Evolutionary conservation across 2,888 invertebrate species (phyloP).

Genomic region (Calliopum simillimum): DNA sequence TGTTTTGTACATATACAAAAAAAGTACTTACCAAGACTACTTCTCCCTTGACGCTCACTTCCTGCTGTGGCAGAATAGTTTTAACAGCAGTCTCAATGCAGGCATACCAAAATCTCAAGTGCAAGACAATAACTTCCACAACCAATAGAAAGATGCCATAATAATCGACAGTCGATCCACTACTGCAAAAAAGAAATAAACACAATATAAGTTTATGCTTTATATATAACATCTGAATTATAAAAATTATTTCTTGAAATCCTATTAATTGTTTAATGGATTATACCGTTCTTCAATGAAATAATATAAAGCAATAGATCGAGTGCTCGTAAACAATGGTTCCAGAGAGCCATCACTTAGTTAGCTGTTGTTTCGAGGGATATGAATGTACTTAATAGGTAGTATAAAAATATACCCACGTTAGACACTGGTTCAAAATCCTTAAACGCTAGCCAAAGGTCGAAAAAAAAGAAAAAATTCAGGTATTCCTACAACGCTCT

Average conservation of each 20-base stretch:
- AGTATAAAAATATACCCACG: too few relatives aligned
- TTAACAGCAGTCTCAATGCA: conserved; percentile 70
- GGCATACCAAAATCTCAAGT: conserved; percentile 54
- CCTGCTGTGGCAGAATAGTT: conserved; percentile 72
- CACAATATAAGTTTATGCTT: background rate
- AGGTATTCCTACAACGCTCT: too few relatives aligned
- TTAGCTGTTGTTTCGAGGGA: too few relatives aligned
- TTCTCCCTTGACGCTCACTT: conserved; percentile 77
- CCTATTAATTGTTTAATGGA: background rate
- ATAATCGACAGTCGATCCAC: conserved; percentile 40
- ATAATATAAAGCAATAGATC: too few relatives aligned
- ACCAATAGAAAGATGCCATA: conserved; percentile 52
- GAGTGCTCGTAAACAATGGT: too few relatives aligned
- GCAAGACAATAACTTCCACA: conserved; percentile 56
- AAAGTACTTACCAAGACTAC: conserved; percentile 76
- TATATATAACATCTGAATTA: background rate
- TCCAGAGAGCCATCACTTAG: too few relatives aligned
- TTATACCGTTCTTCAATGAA: too few relatives aligned
- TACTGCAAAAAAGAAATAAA: conserved; percentile 5
- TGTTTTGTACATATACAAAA: too few relatives aligned
- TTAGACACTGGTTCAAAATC: too few relatives aligned
- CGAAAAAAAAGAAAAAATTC: too few relatives aligned
- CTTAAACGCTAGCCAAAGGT: too few relatives aligned
- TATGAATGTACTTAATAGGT: too few relatives aligned
- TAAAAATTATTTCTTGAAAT: background rate